Percentiles rank a stretch among this genome's conserved stretches.
Evolutionary conservation across 2,888 invertebrate species (phyloP).

Genomic region (Spodoptera littoralis): DNA sequence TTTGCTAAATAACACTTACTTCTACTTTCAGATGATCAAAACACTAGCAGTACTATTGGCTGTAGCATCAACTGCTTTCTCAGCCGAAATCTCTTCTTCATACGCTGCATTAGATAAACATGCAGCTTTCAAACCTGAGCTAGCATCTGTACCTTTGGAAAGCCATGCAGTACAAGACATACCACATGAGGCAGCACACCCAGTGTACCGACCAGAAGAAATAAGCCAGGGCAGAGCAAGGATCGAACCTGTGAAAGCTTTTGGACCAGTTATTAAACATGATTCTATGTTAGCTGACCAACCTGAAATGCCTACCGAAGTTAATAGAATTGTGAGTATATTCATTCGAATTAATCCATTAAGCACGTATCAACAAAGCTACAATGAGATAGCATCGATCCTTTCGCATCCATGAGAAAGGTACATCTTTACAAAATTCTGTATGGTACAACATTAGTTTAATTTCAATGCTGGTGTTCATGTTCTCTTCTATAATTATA

Average conservation of each 20-base stretch:
- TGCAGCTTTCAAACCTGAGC: slow-evolving; percentile 66
- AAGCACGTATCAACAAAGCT: too few relatives aligned
- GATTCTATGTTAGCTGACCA: slow-evolving; percentile 82
- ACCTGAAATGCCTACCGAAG: slow-evolving; percentile 66
- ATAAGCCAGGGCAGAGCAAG: slow-evolving; percentile 72
- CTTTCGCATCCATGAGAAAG: too few relatives aligned
- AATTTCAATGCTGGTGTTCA: too few relatives aligned
- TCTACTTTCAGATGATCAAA: slow-evolving; percentile 74
- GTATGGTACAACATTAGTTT: too few relatives aligned
- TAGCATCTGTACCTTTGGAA: slow-evolving; percentile 64
- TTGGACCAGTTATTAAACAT: slow-evolving; percentile 73
- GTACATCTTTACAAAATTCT: too few relatives aligned
- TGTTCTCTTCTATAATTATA: too few relatives aligned
- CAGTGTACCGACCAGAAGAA: slow-evolving; percentile 75
- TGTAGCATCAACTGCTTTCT: slow-evolving; percentile 59
- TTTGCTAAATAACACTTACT: too few relatives aligned
- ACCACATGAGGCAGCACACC: slow-evolving; percentile 66
- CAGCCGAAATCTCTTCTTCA: slow-evolving; percentile 74
- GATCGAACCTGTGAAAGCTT: slow-evolving; percentile 74
- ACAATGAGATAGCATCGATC: too few relatives aligned
- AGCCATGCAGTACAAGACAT: slow-evolving; percentile 66
- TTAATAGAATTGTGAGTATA: slow-evolving; percentile 78
- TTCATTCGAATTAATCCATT: too few relatives aligned
- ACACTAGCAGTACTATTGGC: slow-evolving; percentile 57
- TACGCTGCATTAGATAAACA: slow-evolving; percentile 70